Evolutionary conservation across 2,888 invertebrate genomes (phyloP).

Genomic region (Sinotaia quadrata): DNA sequence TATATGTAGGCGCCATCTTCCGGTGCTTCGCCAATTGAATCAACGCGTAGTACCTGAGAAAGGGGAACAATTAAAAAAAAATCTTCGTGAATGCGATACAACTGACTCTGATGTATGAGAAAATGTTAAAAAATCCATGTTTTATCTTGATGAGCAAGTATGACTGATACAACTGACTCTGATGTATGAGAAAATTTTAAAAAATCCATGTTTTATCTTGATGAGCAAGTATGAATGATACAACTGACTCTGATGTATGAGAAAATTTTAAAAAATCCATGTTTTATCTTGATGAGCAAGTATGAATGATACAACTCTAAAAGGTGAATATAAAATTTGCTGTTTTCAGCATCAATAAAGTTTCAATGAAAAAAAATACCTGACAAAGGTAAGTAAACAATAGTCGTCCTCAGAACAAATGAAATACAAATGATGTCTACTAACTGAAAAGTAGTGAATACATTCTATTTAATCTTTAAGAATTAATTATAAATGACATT

Average conservation of each 20-base stretch:
- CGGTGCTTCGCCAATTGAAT: slow-evolving; percentile 59
- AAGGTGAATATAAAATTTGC: not conserved
- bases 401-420: no score
- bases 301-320: not conserved
- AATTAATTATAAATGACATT: no score
- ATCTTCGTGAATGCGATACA: not conserved
- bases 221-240: no score
- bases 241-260: not conserved
- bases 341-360: no score
- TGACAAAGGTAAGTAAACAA: no score
- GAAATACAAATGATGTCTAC: no score
- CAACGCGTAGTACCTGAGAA: slow-evolving; percentile 69
- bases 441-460: no score
- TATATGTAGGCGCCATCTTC: slow-evolving; percentile 72
- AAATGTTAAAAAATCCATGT: not conserved
- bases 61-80: not conserved
- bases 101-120: not conserved
- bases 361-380: no score
- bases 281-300: no score
- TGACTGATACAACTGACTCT: not conserved
- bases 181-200: not conserved
- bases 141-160: no score
- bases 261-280: not conserved
- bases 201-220: not conserved
- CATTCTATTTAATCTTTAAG: no score